A percentile compares a stretch with the other conserved stretches of the same genome.
phyloP scores from a whole-genome alignment of 2,113 vertebrate genomes.

The Furnarius figulus region DNA sequence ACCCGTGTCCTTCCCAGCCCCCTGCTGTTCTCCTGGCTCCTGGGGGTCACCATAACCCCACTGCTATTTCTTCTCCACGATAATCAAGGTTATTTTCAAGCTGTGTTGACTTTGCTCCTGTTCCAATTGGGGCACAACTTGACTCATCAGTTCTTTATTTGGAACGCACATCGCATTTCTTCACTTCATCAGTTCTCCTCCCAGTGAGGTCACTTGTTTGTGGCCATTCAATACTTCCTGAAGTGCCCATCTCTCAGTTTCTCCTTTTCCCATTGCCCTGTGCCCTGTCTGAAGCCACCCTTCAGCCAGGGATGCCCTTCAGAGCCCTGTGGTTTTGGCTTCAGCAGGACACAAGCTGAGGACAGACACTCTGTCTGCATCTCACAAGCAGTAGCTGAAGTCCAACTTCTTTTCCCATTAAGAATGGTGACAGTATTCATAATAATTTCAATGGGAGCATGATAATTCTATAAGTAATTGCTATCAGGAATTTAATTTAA shows the following conservation, averaged over 20 bases:
- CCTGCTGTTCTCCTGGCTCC: not conserved
- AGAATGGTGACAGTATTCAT: conserved; percentile 27
- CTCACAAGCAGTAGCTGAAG: not conserved
- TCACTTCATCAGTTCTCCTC: conserved; percentile 53
- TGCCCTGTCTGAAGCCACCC: not conserved
- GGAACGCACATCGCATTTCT: conserved; percentile 58
- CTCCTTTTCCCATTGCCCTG: not conserved
- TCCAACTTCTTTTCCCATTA: conserved; percentile 20
- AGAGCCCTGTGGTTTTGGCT: not conserved
- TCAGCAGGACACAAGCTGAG: not conserved
- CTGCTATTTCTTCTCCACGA: not conserved
- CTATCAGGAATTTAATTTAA: conserved; percentile 60
- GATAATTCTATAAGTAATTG: conserved; percentile 54
- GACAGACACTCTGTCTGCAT: not conserved
- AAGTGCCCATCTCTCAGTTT: not conserved
- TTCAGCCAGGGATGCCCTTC: not conserved
- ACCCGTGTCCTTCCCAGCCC: not conserved
- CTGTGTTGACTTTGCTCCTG: not conserved
- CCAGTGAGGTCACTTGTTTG: conserved; percentile 44
- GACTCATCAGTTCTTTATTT: conserved; percentile 71
- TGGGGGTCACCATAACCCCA: not conserved
- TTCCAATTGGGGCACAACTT: conserved; percentile 12
- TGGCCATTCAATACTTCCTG: conserved; percentile 50
- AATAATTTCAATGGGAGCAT: conserved; percentile 22
- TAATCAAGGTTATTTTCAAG: conserved; percentile 28